These are phyloP conservation scores for Pantelozetes paolii DNA, from an alignment of 2,888 invertebrate species.

Conservation along the genomic window DNA sequence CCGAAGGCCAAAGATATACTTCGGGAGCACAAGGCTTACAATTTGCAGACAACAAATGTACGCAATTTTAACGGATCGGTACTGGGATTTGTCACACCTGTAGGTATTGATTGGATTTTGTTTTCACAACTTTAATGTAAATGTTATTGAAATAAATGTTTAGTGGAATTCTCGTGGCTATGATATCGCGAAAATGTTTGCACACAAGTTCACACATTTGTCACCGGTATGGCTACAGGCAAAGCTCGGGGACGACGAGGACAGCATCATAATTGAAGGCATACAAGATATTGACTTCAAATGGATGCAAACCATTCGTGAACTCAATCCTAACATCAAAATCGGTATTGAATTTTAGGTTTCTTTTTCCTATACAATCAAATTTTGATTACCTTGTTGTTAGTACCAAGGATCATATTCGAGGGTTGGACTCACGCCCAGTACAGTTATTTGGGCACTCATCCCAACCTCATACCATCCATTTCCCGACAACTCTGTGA, in stretches of 20 bases:
- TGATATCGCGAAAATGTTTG: conserved; percentile 83
- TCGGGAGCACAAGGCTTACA: conserved; percentile 69
- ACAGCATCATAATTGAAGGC: conserved; percentile 37
- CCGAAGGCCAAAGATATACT: conserved; percentile 69
- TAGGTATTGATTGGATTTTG: conserved; percentile 53
- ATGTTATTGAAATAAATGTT: conserved; percentile 40
- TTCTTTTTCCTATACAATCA: conserved; percentile 27
- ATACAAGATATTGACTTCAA: conserved; percentile 75
- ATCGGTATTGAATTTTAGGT: conserved; percentile 49
- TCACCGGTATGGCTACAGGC: conserved; percentile 95
- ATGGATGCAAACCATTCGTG: conserved; percentile 71
- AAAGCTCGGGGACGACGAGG: conserved; percentile 56
- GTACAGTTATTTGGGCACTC: conserved; percentile 63
- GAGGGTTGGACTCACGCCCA: conserved; percentile 78
- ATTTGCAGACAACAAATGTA: conserved; percentile 61
- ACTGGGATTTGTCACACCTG: conserved; percentile 87
- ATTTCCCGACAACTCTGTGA: conserved; percentile 66
- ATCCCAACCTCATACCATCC: conserved; percentile 51
- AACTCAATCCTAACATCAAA: conserved; percentile 53
- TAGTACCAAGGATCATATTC: conserved; percentile 84
- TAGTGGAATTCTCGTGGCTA: conserved; percentile 95
- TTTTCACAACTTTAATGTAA: conserved; percentile 2
- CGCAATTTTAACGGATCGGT: conserved; percentile 69
- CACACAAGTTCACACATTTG: conserved; percentile 76
- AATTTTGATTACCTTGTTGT: conserved; percentile 49